Evolutionary conservation across 2,113 vertebrate genomes (phyloP), one percentile per base, ranked within the genome.

Genomic region (Calidris pugnax): DNA sequence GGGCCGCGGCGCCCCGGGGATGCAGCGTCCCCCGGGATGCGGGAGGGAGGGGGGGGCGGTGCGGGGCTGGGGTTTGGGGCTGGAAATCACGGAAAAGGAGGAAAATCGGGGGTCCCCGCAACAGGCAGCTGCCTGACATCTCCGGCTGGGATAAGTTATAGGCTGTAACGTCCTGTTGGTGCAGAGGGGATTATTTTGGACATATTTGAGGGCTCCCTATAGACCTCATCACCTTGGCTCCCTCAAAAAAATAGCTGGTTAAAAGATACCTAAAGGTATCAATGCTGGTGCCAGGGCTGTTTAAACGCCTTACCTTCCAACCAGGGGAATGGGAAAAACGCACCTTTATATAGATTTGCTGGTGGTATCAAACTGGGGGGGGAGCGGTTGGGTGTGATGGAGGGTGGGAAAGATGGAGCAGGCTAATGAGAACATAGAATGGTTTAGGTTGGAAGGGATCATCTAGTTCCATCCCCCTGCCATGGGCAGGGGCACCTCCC

Each of bases 331-430:
- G 47, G 60, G 68, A 32, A n/a, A 68, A 47, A 74, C 1, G 14
- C 41, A 1, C 39, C 41, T 50, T 56, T 41, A 3, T 6, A 1
- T 12, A 13, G 32, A 8, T 43, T 37, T 9, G 5, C 30, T 21
- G 76, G 7, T 17, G 10, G 24, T 39, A 5, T 60, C 18, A 9
- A 6, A 15, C 12, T 7, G 23, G 28, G 47, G 5, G n/a, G 55
- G 5, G 4, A 7, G 20, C 14, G 3, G 33, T 2, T 9, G n/a
- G n/a, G 12, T 19, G 2, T 1, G 10, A n/a, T 20, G 50, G 48
- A 43, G 41, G 15, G 56, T 21, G 32, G 19, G 28, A 22, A 41
- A 7, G 43, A 13, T 14, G 71, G 27, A 27, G 27, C 71, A 30
- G 41, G 41, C 56, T 76, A 37, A 7, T 12, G 10, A 18, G 37